Conservation (phyloP, 2,113 vertebrate species). For the Charadrius vociferus region DNA sequence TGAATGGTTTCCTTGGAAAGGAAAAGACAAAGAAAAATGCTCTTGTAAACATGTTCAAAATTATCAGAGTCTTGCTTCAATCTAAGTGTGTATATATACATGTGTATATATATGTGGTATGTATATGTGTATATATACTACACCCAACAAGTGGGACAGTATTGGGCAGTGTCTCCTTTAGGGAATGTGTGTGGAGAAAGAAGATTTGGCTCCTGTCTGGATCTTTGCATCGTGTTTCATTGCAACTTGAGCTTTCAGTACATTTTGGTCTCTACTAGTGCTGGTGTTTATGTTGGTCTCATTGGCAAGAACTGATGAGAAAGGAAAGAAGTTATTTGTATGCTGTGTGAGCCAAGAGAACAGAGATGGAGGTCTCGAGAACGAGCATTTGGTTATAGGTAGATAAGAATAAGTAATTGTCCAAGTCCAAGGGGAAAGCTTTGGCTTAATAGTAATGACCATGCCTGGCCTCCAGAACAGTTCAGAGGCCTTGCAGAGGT, state of each 20-base stretch:
- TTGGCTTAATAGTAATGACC: neutral
- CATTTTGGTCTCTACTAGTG: neutral
- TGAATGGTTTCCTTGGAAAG: neutral
- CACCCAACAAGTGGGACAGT: neutral
- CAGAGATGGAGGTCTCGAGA: neutral
- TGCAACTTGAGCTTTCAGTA: neutral
- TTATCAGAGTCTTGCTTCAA: neutral
- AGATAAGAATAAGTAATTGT: neutral
- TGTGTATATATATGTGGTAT: rapidly evolving
- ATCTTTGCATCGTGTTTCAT: neutral
- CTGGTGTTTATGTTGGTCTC: neutral
- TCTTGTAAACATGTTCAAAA: slow-evolving; percentile 5
- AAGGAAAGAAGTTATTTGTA: neutral
- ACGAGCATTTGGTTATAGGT: neutral
- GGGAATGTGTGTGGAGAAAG: neutral
- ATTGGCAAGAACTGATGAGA: neutral
- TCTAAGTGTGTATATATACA: neutral
- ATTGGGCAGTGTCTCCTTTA: neutral
- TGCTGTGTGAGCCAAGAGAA: neutral
- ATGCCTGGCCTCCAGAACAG: neutral
- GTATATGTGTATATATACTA: neutral
- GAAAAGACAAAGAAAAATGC: neutral
- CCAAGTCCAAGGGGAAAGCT: neutral
- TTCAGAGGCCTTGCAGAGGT: neutral
- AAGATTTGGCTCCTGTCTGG: neutral